Percentiles rank a stretch among this genome's conserved stretches.
Evolutionary conservation across 1,140 invertebrate species (phyloP).

Genomic region (Micrasema longulum): DNA sequence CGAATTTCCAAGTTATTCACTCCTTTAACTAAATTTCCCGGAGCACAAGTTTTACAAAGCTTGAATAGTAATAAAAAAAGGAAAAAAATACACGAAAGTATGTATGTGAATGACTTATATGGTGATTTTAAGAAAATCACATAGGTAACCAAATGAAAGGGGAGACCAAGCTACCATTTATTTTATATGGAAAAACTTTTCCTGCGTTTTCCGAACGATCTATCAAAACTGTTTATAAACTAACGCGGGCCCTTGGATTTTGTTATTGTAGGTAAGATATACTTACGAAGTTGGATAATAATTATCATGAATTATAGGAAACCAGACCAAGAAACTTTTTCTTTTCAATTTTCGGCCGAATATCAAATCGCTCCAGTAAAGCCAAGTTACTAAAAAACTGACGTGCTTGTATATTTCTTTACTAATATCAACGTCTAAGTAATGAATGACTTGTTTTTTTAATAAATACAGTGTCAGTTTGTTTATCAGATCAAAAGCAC

Average conservation of each 20-base stretch:
- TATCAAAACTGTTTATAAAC: constrained; percentile 55
- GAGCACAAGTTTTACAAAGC: constrained; percentile 12
- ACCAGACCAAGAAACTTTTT: constrained; percentile 35
- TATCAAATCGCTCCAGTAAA: too few species aligned
- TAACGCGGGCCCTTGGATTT: constrained; percentile 49
- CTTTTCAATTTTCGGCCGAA: constrained; percentile 3
- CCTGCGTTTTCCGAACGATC: constrained; percentile 43
- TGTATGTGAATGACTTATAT: constrained; percentile 24
- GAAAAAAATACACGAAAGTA: background rate
- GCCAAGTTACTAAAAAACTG: too few species aligned
- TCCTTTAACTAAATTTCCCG: constrained; percentile 9
- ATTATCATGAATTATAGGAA: constrained; percentile 52
- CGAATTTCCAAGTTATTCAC: constrained; percentile 5
- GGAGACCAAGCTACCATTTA: constrained; percentile 43
- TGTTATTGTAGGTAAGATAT: constrained; percentile 43
- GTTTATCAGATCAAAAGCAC: too few species aligned
- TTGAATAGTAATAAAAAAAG: constrained; percentile 5
- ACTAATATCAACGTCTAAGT: too few species aligned
- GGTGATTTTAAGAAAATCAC: constrained; percentile 22
- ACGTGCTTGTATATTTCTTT: too few species aligned
- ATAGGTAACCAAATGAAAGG: constrained; percentile 49
- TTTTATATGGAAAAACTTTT: constrained; percentile 51
- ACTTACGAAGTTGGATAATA: constrained; percentile 50
- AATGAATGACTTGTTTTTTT: too few species aligned
- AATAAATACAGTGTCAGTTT: too few species aligned